Percentiles rank a stretch among this genome's conserved stretches.
phyloP scores from a whole-genome alignment of 2,888 invertebrate genomes.

The Morpho achilles region DNA sequence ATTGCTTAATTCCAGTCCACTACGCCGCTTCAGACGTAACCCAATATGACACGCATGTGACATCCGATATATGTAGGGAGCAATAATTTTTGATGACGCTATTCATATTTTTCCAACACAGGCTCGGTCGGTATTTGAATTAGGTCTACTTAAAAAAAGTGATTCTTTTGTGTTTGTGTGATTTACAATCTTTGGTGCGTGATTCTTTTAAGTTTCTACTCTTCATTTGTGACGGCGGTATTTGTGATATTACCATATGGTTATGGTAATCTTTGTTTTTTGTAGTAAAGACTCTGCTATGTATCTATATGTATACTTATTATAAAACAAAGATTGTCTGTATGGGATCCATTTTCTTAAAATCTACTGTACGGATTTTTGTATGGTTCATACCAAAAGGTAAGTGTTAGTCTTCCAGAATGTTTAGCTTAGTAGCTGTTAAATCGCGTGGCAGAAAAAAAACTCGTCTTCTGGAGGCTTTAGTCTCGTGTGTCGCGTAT shows the following conservation, averaged over 20 bases:
- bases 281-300: not conserved
- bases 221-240: too few species aligned
- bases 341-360: too few species aligned
- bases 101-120: conserved; percentile 14
- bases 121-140: not conserved
- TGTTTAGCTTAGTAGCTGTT: too few species aligned
- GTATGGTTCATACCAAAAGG: too few species aligned
- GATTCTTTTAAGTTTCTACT: too few species aligned
- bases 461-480: too few species aligned
- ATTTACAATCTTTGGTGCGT: not conserved
- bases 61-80: conserved; percentile 46
- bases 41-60: conserved; percentile 58
- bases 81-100: conserved; percentile 22
- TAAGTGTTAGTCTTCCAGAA: too few species aligned
- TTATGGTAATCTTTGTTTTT: not conserved
- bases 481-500: too few species aligned
- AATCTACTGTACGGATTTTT: too few species aligned
- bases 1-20: conserved; percentile 55
- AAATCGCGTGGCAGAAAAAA: too few species aligned
- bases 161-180: not conserved
- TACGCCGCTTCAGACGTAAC: conserved; percentile 52
- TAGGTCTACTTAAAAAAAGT: not conserved
- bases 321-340: not conserved
- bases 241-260: too few species aligned
- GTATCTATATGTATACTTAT: not conserved